A percentile compares a stretch with the other conserved stretches of the same genome.
Evolutionary conservation across 2,888 invertebrate species (phyloP).

Genomic region (Lutraria lutraria): DNA sequence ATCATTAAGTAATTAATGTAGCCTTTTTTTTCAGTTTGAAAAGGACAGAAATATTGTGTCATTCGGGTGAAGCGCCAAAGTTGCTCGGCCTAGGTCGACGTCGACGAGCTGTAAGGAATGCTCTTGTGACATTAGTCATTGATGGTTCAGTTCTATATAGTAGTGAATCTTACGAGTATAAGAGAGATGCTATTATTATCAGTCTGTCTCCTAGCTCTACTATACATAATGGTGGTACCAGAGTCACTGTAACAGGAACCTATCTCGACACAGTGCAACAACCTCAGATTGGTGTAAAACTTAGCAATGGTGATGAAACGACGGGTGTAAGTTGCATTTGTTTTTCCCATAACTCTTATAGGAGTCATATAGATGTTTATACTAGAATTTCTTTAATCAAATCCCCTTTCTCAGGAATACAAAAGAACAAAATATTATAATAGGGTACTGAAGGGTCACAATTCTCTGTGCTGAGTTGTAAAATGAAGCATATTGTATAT

Average conservation of each 20-base stretch:
- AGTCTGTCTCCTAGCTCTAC: constrained; percentile 69
- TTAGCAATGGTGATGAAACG: constrained; percentile 23
- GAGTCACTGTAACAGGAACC: constrained; percentile 81
- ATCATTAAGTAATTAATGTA: background rate
- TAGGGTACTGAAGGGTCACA: too few species aligned
- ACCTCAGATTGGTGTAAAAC: constrained; percentile 75
- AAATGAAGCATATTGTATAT: too few species aligned
- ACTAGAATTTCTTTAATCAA: background rate
- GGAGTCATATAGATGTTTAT: too few species aligned
- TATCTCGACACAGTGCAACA: constrained; percentile 83
- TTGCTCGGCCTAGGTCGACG: constrained; percentile 39
- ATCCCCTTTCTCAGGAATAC: too few species aligned
- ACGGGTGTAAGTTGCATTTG: constrained; percentile 28
- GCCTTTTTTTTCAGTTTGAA: constrained; percentile 55
- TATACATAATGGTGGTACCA: constrained; percentile 83
- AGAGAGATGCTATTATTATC: constrained; percentile 77
- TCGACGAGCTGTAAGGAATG: constrained; percentile 39
- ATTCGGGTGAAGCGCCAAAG: constrained; percentile 48
- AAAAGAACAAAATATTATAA: too few species aligned
- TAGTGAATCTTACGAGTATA: constrained; percentile 69
- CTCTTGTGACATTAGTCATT: constrained; percentile 61
- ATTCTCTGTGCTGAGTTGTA: too few species aligned
- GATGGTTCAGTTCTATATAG: constrained; percentile 66
- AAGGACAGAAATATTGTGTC: constrained; percentile 63
- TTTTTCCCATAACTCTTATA: too few species aligned